Evolutionary conservation across 2,888 invertebrate species (phyloP), one percentile per base, ranked within the genome.

Genomic region (Euzophera pinguis): DNA sequence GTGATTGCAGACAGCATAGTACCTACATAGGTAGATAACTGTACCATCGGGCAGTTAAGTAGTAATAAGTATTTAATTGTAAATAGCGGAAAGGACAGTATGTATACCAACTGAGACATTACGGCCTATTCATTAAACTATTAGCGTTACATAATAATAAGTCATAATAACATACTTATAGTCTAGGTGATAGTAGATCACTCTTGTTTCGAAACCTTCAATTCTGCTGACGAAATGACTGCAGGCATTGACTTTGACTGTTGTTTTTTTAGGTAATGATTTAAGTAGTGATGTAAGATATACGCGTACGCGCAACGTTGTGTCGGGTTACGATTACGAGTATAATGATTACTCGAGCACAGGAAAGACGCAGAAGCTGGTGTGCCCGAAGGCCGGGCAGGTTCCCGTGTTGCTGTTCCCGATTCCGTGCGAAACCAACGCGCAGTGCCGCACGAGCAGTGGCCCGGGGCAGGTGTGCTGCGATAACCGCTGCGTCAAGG

Each of bases 401-500:
- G 70, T 78, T 14, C 78, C 81, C 13, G 74, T 78, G 61, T 61
- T 83, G 58, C 69, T 90, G 65, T 90, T 91, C 68, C 83, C 87
- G 17, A 81, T 90, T 16, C 84, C 82, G 1, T 91, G 91, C 56
- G 84, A 89, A 64, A 90, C 80, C 67, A 89, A 73, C 69, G 77
- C 84, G 0, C 90, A 90, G 57, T 91, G 91, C 67, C 81, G 84
- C 50, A 66, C 72, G 35, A 84, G 77, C 67, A 77, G 78, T 63
- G 90, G 90, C 1, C 69, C 85, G 0, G 88, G 84, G 58, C 84
- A 90, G 55, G 85, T 91, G 37, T 91, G 91, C 79, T 91, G 91
- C 64, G 81, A 85, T 38, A 88, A 84, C 41, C 91, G 91, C 63
- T 94, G 94, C 67, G 84, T 92, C 43, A 82, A 91, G 60, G 94